Percentiles rank a stretch among this genome's conserved stretches.
Conservation (phyloP, 2,797 vertebrate genomes). For the Enteromius trimaculatus region DNA sequence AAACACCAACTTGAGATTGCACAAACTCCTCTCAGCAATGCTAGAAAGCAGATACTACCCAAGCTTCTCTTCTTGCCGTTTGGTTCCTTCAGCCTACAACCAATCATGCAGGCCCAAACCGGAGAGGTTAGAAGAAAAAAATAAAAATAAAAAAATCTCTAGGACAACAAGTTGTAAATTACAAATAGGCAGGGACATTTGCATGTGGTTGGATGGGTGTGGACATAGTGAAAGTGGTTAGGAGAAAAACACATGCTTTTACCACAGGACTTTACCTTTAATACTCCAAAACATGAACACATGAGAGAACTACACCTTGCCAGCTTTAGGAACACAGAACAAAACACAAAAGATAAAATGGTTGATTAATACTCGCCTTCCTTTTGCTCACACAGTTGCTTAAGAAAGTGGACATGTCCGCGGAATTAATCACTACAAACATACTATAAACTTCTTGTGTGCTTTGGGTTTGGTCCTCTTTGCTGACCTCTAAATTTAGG, state of each 20-base stretch:
- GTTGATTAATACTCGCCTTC: slow-evolving; percentile 51
- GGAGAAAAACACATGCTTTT: slow-evolving; percentile 49
- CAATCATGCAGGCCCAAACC: slow-evolving; percentile 63
- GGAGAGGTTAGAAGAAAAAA: slow-evolving; percentile 38
- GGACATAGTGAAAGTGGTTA: slow-evolving; percentile 44
- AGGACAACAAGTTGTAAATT: slow-evolving; percentile 68
- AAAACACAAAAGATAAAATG: slow-evolving; percentile 57
- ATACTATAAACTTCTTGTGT: slow-evolving; percentile 2
- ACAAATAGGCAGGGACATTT: slow-evolving; percentile 60
- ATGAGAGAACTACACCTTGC: slow-evolving; percentile 65
- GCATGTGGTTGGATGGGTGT: slow-evolving; percentile 43
- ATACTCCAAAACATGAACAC: slow-evolving; percentile 68
- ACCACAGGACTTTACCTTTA: slow-evolving; percentile 68
- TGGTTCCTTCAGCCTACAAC: slow-evolving; percentile 1
- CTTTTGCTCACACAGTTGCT: slow-evolving; percentile 11
- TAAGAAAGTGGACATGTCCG: slow-evolving; percentile 1
- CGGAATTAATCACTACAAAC: slow-evolving; percentile 2
- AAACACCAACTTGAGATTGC: slow-evolving; percentile 6
- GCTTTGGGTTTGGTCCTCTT: slow-evolving; percentile 1
- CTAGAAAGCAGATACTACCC: slow-evolving; percentile 25
- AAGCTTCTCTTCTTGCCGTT: not conserved
- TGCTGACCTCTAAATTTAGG: slow-evolving; percentile 35
- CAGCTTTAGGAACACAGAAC: slow-evolving; percentile 62
- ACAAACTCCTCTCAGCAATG: slow-evolving; percentile 33
- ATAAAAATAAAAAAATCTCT: slow-evolving; percentile 56